Percentiles rank a stretch among this genome's conserved stretches.
These are phyloP conservation scores for Dendrolimus kikuchii DNA, from an alignment of 1,140 invertebrate genomes.

Conservation along the genomic window DNA sequence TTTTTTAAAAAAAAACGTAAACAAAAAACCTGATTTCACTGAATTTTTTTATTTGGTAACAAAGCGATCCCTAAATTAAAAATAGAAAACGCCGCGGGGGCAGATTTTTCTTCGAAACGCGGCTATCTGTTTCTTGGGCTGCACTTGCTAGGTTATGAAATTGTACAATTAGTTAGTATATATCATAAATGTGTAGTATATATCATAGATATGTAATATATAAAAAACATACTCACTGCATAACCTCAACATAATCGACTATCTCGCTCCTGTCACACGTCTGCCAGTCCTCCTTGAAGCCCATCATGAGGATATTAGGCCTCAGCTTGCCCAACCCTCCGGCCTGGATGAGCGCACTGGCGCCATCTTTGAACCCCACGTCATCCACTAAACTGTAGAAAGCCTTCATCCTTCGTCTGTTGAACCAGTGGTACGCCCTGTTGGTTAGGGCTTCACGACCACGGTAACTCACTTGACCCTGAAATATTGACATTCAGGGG, in stretches of 20 bases:
- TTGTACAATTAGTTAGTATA: too few species aligned
- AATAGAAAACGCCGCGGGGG: too few species aligned
- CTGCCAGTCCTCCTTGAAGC: slow-evolving; percentile 94
- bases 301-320: slow-evolving; percentile 93
- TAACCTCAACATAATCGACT: slow-evolving; percentile 90
- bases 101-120: too few species aligned
- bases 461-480: slow-evolving; percentile 73
- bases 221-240: slow-evolving; percentile 84
- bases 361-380: slow-evolving; percentile 82
- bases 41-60: too few species aligned
- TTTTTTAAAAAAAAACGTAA: too few species aligned
- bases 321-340: slow-evolving; percentile 91
- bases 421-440: slow-evolving; percentile 86
- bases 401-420: slow-evolving; percentile 88
- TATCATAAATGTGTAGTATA: not conserved
- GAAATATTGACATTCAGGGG: not conserved
- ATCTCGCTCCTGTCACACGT: slow-evolving; percentile 80
- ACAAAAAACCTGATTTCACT: too few species aligned
- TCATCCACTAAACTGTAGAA: slow-evolving; percentile 93
- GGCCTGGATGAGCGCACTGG: slow-evolving; percentile 77
- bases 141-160: too few species aligned
- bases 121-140: too few species aligned
- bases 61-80: too few species aligned
- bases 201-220: not conserved
- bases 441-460: slow-evolving; percentile 66